Conservation (phyloP, 2,113 vertebrate species). For the Notothenia coriiceps region DNA sequence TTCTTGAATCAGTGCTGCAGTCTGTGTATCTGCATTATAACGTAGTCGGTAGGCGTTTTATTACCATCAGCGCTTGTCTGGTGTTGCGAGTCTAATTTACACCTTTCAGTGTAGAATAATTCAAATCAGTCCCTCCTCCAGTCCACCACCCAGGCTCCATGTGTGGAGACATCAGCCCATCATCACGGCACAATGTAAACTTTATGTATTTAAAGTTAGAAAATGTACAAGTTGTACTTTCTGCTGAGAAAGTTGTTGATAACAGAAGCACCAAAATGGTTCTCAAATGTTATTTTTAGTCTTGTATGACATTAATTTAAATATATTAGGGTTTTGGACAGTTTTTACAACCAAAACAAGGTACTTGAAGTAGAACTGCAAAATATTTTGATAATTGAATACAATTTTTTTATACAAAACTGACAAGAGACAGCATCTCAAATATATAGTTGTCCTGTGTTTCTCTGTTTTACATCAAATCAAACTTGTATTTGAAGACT, state of each 20-base stretch:
- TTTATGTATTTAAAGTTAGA: no score
- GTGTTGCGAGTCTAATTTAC: constrained; percentile 15
- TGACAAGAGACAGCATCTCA: no score
- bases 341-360: no score
- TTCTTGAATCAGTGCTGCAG: not conserved
- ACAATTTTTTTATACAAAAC: no score
- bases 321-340: no score
- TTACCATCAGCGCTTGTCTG: not conserved
- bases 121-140: not conserved
- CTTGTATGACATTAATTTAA: no score
- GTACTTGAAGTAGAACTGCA: no score
- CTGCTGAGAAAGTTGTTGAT: not conserved
- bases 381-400: no score
- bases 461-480: no score
- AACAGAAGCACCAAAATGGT: not conserved
- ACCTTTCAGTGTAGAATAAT: not conserved
- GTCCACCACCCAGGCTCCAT: not conserved
- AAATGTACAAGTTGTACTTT: not conserved
- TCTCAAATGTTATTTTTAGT: no score
- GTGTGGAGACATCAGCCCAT: not conserved
- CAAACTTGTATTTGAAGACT: no score
- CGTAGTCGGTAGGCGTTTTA: not conserved
- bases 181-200: not conserved
- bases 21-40: not conserved
- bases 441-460: no score